These are phyloP conservation scores for Proales similis DNA, from an alignment of 1,140 invertebrate species.

Conservation along the genomic window DNA sequence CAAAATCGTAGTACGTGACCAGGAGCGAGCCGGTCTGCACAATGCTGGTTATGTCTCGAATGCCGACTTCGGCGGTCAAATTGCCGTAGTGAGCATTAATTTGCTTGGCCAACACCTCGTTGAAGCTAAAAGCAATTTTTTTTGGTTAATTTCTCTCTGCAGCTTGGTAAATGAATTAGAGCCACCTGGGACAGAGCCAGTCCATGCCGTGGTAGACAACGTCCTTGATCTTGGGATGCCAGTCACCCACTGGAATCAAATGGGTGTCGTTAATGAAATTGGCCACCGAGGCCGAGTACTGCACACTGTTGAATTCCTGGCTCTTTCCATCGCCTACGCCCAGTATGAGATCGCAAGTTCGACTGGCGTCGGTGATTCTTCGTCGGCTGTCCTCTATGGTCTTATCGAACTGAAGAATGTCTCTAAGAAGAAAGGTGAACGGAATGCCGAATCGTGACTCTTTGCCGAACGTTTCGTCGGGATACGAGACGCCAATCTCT, in stretches of 20 bases:
- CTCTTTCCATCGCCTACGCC: constrained; percentile 45
- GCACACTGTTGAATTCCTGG: constrained; percentile 41
- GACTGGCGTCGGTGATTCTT: constrained; percentile 39
- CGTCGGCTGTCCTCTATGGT: constrained; percentile 41
- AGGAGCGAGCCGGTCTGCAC: constrained; percentile 43
- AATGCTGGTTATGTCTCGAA: constrained; percentile 42
- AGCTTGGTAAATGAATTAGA: constrained; percentile 37
- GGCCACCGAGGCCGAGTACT: constrained; percentile 43
- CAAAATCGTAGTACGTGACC: constrained; percentile 44
- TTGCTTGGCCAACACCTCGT: constrained; percentile 42
- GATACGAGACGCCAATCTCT: constrained; percentile 45
- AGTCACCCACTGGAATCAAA: constrained; percentile 41
- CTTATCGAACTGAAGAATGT: constrained; percentile 44
- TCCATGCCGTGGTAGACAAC: constrained; percentile 43
- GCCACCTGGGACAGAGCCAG: constrained; percentile 24
- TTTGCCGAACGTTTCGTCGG: constrained; percentile 42
- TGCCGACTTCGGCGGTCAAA: constrained; percentile 42
- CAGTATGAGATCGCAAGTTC: constrained; percentile 45
- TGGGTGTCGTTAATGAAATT: constrained; percentile 43
- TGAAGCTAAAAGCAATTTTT: constrained; percentile 39
- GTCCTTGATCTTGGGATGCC: constrained; percentile 45
- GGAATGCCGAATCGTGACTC: constrained; percentile 44
- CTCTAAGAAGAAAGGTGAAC: constrained; percentile 42
- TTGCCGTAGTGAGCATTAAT: constrained; percentile 41
- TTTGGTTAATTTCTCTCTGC: not conserved